These are phyloP conservation scores for Colinus virginianus DNA, from an alignment of 2,113 vertebrate species.

Conservation along the genomic window DNA sequence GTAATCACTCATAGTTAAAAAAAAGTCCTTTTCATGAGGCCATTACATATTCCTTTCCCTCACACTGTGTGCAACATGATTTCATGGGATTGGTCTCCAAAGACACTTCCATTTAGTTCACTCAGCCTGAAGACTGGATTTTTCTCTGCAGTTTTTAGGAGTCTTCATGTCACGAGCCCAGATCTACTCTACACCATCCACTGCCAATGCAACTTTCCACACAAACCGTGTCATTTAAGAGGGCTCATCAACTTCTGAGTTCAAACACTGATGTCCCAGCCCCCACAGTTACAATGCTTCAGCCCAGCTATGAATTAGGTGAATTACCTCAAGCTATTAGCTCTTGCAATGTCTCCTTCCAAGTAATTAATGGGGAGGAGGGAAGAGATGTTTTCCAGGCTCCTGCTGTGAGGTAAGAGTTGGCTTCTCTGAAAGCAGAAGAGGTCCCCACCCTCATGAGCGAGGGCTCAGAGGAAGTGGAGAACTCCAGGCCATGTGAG, in stretches of 20 bases:
- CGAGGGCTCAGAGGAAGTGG: background rate
- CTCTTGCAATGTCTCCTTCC: constrained; percentile 3
- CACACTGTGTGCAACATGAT: background rate
- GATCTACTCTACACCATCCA: background rate
- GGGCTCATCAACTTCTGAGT: background rate
- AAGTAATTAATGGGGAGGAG: constrained; percentile 21
- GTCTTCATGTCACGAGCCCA: background rate
- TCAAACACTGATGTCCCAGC: background rate
- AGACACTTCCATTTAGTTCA: background rate
- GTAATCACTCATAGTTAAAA: background rate
- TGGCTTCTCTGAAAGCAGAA: constrained; percentile 14
- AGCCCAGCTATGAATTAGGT: constrained; percentile 1
- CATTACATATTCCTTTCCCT: background rate
- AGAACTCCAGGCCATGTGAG: background rate
- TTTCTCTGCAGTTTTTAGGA: background rate
- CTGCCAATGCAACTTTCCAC: background rate
- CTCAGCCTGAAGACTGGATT: background rate
- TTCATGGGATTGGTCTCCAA: background rate
- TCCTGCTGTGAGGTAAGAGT: constrained; percentile 51
- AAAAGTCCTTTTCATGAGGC: background rate
- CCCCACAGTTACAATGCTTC: background rate
- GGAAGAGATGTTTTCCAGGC: constrained; percentile 1
- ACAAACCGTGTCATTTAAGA: background rate
- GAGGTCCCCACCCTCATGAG: background rate
- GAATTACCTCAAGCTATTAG: constrained; percentile 53